A percentile compares a stretch with the other conserved stretches of the same genome.
Conservation (phyloP, 2,797 vertebrate genomes). For the Coilia nasus region DNA sequence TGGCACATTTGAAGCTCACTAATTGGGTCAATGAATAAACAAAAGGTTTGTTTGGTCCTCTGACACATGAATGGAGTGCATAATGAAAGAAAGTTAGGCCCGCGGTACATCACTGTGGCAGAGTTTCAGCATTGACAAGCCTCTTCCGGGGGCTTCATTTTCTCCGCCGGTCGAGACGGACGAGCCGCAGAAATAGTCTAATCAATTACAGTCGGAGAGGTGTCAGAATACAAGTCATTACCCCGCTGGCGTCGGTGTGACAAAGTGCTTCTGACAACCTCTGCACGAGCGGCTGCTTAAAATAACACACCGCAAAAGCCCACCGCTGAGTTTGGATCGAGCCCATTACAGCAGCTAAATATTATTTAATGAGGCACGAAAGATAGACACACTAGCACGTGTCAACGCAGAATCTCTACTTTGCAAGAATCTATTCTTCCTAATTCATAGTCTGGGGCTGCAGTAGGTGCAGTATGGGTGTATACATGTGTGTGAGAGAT, state of each 20-base stretch:
- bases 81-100: neutral
- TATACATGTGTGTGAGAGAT: neutral
- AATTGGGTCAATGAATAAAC: too few relatives aligned
- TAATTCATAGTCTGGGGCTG: too few relatives aligned
- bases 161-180: neutral
- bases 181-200: neutral
- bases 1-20: too few relatives aligned
- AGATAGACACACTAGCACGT: neutral
- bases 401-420: neutral
- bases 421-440: neutral
- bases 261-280: constrained; percentile 12
- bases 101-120: neutral
- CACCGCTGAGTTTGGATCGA: neutral
- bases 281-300: neutral
- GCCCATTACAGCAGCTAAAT: neutral
- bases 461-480: neutral
- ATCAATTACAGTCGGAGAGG: constrained; percentile 11
- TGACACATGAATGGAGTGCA: neutral
- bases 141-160: neutral
- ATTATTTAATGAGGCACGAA: neutral
- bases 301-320: neutral
- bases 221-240: constrained; percentile 16
- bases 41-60: too few relatives aligned
- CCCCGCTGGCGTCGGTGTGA: neutral
- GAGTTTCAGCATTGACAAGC: neutral